Evolutionary conservation across 2,113 vertebrate species (phyloP).

Genomic region (Malurus elegans): DNA sequence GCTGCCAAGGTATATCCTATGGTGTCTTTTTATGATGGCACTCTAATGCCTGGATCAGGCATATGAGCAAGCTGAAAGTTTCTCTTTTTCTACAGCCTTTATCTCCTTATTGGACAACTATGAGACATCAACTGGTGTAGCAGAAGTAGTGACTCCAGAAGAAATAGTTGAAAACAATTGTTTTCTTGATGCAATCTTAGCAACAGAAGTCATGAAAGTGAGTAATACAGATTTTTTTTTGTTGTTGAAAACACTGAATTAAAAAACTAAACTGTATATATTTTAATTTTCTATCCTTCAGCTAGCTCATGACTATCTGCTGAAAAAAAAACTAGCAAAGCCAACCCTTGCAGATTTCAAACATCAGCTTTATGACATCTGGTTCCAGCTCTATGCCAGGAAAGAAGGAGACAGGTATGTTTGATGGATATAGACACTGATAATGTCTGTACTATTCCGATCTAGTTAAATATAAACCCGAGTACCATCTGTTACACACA

Average conservation of each 20-base stretch:
- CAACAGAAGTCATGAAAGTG: constrained; percentile 84
- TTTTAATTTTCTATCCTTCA: constrained; percentile 39
- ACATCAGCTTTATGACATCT: constrained; percentile 83
- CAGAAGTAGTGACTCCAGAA: constrained; percentile 76
- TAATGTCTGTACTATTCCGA: not conserved
- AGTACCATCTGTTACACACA: not conserved
- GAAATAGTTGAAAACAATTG: constrained; percentile 74
- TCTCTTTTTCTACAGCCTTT: constrained; percentile 73
- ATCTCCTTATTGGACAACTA: constrained; percentile 83
- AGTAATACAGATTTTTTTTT: not conserved
- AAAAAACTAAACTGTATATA: not conserved
- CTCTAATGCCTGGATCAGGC: not conserved
- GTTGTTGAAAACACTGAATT: not conserved
- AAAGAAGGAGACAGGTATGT: constrained; percentile 77
- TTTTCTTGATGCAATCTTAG: constrained; percentile 80
- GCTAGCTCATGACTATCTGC: constrained; percentile 80
- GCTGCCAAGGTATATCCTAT: not conserved
- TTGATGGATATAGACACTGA: not conserved
- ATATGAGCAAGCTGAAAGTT: not conserved
- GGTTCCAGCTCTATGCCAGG: constrained; percentile 84
- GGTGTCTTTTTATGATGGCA: not conserved
- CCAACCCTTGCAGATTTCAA: constrained; percentile 74
- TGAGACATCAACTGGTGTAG: constrained; percentile 73
- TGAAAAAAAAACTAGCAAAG: constrained; percentile 70
- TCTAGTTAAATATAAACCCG: not conserved